These are phyloP conservation scores for Archips xylosteana DNA, from an alignment of 2,888 invertebrate species.

Conservation along the genomic window DNA sequence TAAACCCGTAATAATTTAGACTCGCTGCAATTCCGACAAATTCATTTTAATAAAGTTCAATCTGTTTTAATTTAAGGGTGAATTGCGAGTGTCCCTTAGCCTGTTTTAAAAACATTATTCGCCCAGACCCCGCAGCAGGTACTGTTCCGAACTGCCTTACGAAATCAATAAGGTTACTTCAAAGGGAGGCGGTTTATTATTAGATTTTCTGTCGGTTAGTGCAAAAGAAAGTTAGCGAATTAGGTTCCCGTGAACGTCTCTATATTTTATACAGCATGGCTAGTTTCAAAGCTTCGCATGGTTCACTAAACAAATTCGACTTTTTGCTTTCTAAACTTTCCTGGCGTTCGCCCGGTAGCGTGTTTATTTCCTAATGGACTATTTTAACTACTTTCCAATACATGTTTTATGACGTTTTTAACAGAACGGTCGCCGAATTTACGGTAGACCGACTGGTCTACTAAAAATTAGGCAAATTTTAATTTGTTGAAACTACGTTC, in stretches of 20 bases:
- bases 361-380: constrained; percentile 11
- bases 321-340: constrained; percentile 26
- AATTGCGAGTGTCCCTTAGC: constrained; percentile 20
- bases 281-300: constrained; percentile 18
- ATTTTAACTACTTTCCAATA: not conserved
- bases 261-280: constrained; percentile 22
- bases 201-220: constrained; percentile 40
- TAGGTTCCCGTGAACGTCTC: constrained; percentile 37
- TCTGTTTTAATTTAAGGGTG: constrained; percentile 19
- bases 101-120: constrained; percentile 38
- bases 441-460: no score
- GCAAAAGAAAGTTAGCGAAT: constrained; percentile 36
- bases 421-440: not conserved
- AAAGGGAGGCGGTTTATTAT: constrained; percentile 38
- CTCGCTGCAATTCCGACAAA: constrained; percentile 9
- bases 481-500: no score
- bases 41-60: constrained; percentile 16
- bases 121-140: constrained; percentile 9
- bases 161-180: constrained; percentile 39
- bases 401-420: not conserved
- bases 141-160: constrained; percentile 20
- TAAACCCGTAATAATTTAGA: not conserved
- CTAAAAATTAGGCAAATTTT: no score
- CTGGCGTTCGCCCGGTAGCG: constrained; percentile 1
- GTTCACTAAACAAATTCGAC: constrained; percentile 25